phyloP scores from a whole-genome alignment of 2,113 vertebrate species.

The Pseudolaguvia tuberculata region DNA sequence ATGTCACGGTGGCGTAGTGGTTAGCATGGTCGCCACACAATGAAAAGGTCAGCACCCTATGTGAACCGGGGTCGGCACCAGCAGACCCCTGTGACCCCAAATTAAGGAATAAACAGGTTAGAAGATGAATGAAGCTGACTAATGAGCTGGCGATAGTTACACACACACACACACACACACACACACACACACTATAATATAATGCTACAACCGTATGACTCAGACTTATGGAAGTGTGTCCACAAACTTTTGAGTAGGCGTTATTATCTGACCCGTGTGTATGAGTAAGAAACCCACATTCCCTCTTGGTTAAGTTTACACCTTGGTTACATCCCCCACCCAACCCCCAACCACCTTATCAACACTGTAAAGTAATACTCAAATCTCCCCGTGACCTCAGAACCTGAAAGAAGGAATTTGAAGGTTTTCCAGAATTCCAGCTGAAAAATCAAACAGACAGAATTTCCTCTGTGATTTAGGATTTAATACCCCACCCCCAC shows the following conservation, averaged over 20 bases:
- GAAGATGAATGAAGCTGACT: too few species aligned
- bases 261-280: constrained; percentile 14
- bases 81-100: too few species aligned
- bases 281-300: neutral
- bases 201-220: neutral
- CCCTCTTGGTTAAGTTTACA: neutral
- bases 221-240: too few species aligned
- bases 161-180: neutral
- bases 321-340: neutral
- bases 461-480: neutral
- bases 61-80: too few species aligned
- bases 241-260: too few species aligned
- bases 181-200: neutral
- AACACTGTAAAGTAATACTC: neutral
- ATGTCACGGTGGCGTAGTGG: too few species aligned
- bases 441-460: neutral
- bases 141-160: neutral
- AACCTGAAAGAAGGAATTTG: neutral
- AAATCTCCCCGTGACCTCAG: neutral
- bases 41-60: too few species aligned
- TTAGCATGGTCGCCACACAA: too few species aligned
- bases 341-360: neutral
- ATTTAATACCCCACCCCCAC: too few species aligned
- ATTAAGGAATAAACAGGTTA: too few species aligned
- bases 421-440: neutral